Evolutionary conservation across 1,140 invertebrate species (phyloP), one percentile per base, ranked within the genome.

Genomic region (Lasioglossum albipes): DNA sequence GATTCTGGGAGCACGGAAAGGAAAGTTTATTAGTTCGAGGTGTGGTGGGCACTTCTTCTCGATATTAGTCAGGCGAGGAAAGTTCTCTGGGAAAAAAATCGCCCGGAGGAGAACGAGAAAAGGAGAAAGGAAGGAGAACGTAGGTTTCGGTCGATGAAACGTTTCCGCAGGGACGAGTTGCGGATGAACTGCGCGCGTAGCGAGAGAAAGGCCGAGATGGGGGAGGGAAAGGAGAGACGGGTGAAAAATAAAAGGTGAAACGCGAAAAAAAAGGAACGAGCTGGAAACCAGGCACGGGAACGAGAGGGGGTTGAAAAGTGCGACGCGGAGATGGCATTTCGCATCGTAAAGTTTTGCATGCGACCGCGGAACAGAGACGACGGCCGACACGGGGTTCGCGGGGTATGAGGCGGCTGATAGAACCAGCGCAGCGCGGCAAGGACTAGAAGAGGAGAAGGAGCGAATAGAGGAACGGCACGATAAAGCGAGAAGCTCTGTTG

Each of bases 91-190:
- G 83, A 73, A 81, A 88, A 79, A 88, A 71, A 49, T 49, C 75
- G 70, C 69, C 68, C 79, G 42, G 64, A 59, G 81, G 77, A 78
- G 82, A 77, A 73, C 59, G 77, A 75, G 22, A 10, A 12, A 27
- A 13, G 20, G 59, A 27, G 22, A 61, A 9, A 27, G 22, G 77
- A 82, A 82, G 59, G 71, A 75, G 76, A 77, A 74, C 69, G 82
- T 73, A 65, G 79, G 81, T 82, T 78, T 85, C 87, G 90, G 91
- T 92, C 91, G 91, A 91, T 92, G 91, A 91, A 92, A 92, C 89
- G 90, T 90, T 91, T 91, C 89, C 90, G 82, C 87, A 76, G 87
- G 88, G 88, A 89, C 82, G 78, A 84, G 88, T 88, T 77, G 84
- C 65, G 75, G 87, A 90, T 89, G 71, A 87, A 84, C 84, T 79